A percentile compares a stretch with the other conserved stretches of the same genome.
Evolutionary conservation across 2,888 invertebrate genomes (phyloP).

Genomic region (Anthrax anthrax): DNA sequence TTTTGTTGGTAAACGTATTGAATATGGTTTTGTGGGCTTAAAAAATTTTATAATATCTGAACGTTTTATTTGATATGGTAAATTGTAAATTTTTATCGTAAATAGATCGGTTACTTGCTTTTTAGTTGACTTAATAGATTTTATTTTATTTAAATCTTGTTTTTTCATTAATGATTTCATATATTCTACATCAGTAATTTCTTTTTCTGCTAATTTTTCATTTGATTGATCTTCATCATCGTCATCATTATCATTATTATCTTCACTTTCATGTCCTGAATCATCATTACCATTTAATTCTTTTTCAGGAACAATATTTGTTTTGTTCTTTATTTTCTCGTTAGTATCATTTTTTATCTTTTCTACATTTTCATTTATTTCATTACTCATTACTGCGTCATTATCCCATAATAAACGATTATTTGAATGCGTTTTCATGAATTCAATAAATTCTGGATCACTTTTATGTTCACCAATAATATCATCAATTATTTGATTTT

Average conservation of each 20-base stretch:
- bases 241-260: conserved; percentile 26
- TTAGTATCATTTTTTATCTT: background rate
- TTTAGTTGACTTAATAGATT: conserved; percentile 30
- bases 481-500: conserved; percentile 44
- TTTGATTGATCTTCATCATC: conserved; percentile 24
- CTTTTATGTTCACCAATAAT: conserved; percentile 64
- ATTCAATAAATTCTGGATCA: conserved; percentile 81
- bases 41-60: conserved; percentile 76
- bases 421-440: conserved; percentile 67
- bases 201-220: conserved; percentile 41
- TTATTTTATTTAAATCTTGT: conserved; percentile 13
- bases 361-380: conserved; percentile 9
- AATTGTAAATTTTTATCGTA: conserved; percentile 59
- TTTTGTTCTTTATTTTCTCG: background rate
- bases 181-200: conserved; percentile 69
- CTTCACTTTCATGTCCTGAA: conserved; percentile 18
- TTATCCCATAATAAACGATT: conserved; percentile 40
- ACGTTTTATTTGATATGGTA: conserved; percentile 67
- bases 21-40: conserved; percentile 60
- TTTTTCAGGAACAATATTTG: conserved; percentile 33
- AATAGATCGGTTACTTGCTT: conserved; percentile 35
- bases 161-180: conserved; percentile 50
- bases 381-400: conserved; percentile 30
- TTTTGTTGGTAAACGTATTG: conserved; percentile 63
- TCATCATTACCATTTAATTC: conserved; percentile 14